phyloP scores from a whole-genome alignment of 2,113 vertebrate genomes.

The Scalopus aquaticus region DNA sequence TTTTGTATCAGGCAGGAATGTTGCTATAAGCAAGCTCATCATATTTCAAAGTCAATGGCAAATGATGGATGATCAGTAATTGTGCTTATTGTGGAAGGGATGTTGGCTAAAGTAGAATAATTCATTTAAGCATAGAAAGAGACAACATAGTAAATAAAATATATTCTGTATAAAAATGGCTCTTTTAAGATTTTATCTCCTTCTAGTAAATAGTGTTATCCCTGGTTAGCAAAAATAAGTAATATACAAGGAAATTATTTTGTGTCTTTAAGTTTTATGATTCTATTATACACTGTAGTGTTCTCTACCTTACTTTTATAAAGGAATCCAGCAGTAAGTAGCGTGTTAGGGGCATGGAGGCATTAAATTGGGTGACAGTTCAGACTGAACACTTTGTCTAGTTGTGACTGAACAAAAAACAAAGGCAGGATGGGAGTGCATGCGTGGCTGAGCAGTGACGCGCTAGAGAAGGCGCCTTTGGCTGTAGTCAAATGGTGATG shows the following conservation, averaged over 20 bases:
- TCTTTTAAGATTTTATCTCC: background rate
- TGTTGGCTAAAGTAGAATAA: background rate
- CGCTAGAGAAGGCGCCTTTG: background rate
- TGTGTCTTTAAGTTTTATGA: background rate
- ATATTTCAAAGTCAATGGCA: background rate
- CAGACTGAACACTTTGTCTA: background rate
- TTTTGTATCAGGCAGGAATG: background rate
- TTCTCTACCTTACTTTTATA: background rate
- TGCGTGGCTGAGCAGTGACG: background rate
- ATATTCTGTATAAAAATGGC: background rate
- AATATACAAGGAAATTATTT: background rate
- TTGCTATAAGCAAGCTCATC: background rate
- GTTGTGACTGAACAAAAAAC: background rate
- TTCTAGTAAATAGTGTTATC: background rate
- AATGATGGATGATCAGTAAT: background rate
- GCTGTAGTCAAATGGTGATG: accelerated
- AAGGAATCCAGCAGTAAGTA: background rate
- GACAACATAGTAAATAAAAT: background rate
- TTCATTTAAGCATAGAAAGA: background rate
- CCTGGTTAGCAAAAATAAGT: background rate
- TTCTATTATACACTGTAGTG: background rate
- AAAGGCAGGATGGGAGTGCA: accelerated
- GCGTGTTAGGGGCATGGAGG: background rate
- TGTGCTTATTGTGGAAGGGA: background rate
- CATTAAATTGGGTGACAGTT: background rate